Evolutionary conservation across 2,888 invertebrate species (phyloP).

Genomic region (Stramonita haemastoma): DNA sequence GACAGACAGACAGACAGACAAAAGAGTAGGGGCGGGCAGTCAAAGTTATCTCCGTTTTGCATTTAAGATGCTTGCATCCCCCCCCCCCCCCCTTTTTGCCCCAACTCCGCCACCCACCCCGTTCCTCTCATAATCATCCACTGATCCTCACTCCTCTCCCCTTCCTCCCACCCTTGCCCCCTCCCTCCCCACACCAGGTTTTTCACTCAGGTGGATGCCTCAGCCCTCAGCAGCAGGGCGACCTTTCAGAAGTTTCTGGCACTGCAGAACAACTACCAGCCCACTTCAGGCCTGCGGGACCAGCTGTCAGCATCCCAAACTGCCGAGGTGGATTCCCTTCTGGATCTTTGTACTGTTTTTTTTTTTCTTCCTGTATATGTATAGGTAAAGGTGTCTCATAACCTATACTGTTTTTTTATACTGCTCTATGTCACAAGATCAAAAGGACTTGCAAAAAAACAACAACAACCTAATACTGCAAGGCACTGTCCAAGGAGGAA

Average conservation of each 20-base stretch:
- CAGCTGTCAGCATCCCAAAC: neutral
- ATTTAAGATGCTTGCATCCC: neutral
- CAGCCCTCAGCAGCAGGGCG: neutral
- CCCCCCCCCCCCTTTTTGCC: neutral
- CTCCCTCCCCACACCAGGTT: conserved; percentile 26
- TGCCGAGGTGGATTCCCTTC: neutral
- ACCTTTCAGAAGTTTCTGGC: conserved; percentile 37
- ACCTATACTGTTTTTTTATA: too few species aligned
- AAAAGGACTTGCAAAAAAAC: too few species aligned
- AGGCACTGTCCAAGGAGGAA: too few species aligned
- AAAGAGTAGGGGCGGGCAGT: too few species aligned
- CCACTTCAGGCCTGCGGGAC: neutral
- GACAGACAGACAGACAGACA: too few species aligned
- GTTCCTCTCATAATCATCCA: neutral
- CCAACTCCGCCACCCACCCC: neutral
- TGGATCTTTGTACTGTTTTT: too few species aligned
- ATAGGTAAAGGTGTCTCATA: too few species aligned
- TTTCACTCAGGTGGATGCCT: conserved; percentile 38
- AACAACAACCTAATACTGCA: too few species aligned
- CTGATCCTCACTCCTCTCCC: neutral
- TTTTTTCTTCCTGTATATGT: too few species aligned
- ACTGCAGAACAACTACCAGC: conserved; percentile 44
- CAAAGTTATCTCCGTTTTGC: too few species aligned
- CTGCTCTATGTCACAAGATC: too few species aligned
- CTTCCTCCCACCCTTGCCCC: neutral